Conservation (phyloP, 2,797 vertebrate genomes). For the Sebastiscus albofasciatus region DNA sequence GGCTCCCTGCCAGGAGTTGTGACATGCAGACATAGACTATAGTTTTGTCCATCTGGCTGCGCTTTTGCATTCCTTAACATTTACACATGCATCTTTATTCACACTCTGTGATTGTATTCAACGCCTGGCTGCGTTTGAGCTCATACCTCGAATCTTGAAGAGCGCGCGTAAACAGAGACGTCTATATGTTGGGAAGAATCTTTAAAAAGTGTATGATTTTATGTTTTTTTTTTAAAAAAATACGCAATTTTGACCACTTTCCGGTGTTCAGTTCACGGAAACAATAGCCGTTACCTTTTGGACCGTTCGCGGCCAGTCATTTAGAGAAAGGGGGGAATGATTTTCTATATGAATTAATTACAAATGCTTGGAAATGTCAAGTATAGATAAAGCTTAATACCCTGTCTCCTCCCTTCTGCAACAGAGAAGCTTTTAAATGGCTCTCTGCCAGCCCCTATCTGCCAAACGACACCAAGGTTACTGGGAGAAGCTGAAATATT, state of each 20-base stretch:
- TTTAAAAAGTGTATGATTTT: not conserved
- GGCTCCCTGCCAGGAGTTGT: constrained; percentile 47
- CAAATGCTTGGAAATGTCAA: constrained; percentile 85
- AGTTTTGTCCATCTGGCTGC: constrained; percentile 64
- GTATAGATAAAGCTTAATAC: constrained; percentile 83
- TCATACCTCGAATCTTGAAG: constrained; percentile 40
- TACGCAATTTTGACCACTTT: not conserved
- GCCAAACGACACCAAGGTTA: constrained; percentile 84
- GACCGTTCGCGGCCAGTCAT: constrained; percentile 51
- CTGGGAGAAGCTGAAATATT: constrained; percentile 85
- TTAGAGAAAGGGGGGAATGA: constrained; percentile 56
- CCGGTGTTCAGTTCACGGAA: constrained; percentile 49
- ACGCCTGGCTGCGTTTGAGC: not conserved
- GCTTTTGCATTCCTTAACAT: constrained; percentile 29
- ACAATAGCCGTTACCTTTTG: constrained; percentile 63
- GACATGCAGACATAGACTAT: constrained; percentile 38
- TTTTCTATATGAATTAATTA: constrained; percentile 83
- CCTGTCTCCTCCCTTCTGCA: constrained; percentile 77
- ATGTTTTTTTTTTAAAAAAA: not conserved
- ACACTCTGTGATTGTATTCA: constrained; percentile 32
- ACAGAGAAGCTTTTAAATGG: constrained; percentile 81
- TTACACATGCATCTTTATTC: constrained; percentile 58
- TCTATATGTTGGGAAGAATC: not conserved
- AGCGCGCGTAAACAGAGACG: constrained; percentile 3
- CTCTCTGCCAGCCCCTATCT: constrained; percentile 81